phyloP scores from a whole-genome alignment of 2,113 vertebrate genomes.

The Oxyruncus cristatus region DNA sequence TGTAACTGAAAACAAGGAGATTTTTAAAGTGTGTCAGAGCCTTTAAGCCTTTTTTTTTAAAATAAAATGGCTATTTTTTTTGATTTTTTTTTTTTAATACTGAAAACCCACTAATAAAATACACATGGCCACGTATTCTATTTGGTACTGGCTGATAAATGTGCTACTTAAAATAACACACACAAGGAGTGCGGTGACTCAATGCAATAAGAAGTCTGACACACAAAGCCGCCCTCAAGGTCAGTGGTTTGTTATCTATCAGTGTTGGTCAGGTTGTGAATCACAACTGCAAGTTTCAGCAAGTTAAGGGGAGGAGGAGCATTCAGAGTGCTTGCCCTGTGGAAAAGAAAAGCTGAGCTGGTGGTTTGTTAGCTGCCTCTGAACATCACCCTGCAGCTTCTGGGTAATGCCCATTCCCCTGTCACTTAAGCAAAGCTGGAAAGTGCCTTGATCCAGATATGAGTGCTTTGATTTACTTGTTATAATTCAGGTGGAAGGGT shows the following conservation, averaged over 20 bases:
- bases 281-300: conserved; percentile 57
- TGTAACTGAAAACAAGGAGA: conserved; percentile 19
- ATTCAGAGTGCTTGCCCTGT: not conserved
- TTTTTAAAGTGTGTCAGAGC: not conserved
- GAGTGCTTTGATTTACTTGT: conserved; percentile 51
- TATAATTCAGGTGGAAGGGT: conserved; percentile 56
- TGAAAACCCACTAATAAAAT: conserved; percentile 10
- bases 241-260: conserved; percentile 57
- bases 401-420: not conserved
- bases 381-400: conserved; percentile 20
- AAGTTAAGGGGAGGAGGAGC: conserved; percentile 29
- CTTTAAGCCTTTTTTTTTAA: not conserved
- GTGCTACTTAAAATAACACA: conserved; percentile 29
- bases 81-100: not conserved
- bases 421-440: not conserved
- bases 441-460: conserved; percentile 25
- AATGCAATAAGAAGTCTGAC: conserved; percentile 3
- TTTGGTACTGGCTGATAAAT: conserved; percentile 41
- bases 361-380: not conserved
- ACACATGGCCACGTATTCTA: not conserved
- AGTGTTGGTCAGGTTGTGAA: conserved; percentile 68
- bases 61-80: not conserved
- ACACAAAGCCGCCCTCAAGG: conserved; percentile 48
- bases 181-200: not conserved
- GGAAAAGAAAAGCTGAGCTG: conserved; percentile 12